Evolutionary conservation across 2,797 vertebrate genomes (phyloP), one percentile per base, ranked within the genome.

Genomic region (Sebastes itinus): DNA sequence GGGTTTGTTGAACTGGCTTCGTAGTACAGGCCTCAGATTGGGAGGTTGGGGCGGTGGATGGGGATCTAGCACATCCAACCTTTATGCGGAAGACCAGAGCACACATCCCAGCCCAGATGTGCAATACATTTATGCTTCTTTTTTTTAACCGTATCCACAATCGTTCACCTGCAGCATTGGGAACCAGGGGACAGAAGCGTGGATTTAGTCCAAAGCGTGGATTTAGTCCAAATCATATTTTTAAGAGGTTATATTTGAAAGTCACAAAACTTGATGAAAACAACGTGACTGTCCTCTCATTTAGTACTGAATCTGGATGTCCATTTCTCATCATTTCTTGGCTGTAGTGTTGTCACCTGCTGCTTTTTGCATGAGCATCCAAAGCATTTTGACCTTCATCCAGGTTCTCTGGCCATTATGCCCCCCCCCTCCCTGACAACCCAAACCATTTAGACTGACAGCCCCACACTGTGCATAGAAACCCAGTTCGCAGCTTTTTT

Each of bases 381-480:
- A 62, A 77, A 81, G 46, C 72, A 81, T 85, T 80, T 78, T 85
- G 82, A 81, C 83, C 69, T 79, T 81, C 75, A 71, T 86, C 75
- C 69, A 82, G 68, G 65, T 70, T 72, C 69, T 8, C 3, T 65
- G 62, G 23, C 58, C 28, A 20, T n/a, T 61, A 1, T 1, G 0
- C 11, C 38, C 13, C 32, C 32, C 13, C 20, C 13, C n/a, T 46
- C 13, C 8, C 22, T 46, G n/a, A 9, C 35, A 14, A 23, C 64
- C 46, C 30, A 12, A 3, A 2, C 28, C 25, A n/a, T 38, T 65
- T 56, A 35, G 20, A 70, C 54, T 85, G 81, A 68, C 80, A 76
- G 54, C 52, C 46, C 18, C 83, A 69, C 68, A 80, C 72, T 81
- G 75, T 70, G 84, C 61, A 78, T 62, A 65, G 78, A 75, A 75